Percentiles rank a stretch among this genome's conserved stretches.
Conservation (phyloP, 2,797 vertebrate genomes). For the Characodon lateralis region DNA sequence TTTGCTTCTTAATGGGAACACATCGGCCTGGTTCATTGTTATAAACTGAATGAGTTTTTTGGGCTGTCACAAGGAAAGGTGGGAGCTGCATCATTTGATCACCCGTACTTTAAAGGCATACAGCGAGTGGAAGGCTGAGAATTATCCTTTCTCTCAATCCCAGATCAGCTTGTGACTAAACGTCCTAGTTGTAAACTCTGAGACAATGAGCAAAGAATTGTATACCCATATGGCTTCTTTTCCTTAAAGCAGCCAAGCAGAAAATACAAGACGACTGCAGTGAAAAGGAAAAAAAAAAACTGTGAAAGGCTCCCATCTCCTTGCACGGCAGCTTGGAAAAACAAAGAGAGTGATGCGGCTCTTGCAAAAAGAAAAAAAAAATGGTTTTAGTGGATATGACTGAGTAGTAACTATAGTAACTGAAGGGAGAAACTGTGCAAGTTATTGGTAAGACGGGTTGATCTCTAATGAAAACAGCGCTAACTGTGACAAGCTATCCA, state of each 20-base stretch:
- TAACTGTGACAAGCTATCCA: slow-evolving; percentile 45
- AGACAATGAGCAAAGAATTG: slow-evolving; percentile 45
- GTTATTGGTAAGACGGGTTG: slow-evolving; percentile 21
- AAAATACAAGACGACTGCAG: slow-evolving; percentile 39
- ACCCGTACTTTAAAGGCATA: slow-evolving; percentile 63
- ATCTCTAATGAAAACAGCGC: slow-evolving; percentile 37
- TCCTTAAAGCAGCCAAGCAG: slow-evolving; percentile 32
- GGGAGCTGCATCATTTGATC: slow-evolving; percentile 48
- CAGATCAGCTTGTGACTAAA: slow-evolving; percentile 60
- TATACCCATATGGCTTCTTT: slow-evolving; percentile 34
- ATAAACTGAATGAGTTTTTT: slow-evolving; percentile 74
- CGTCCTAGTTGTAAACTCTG: slow-evolving; percentile 49
- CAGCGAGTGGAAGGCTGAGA: slow-evolving; percentile 38
- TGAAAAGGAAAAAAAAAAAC: slow-evolving; percentile 4
- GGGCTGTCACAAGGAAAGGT: slow-evolving; percentile 25
- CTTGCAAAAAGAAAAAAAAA: slow-evolving; percentile 3
- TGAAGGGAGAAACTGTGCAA: slow-evolving; percentile 19
- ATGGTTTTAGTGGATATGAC: slow-evolving; percentile 16
- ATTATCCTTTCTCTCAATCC: slow-evolving; percentile 61
- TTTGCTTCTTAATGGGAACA: slow-evolving; percentile 60
- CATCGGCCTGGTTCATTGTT: slow-evolving; percentile 61
- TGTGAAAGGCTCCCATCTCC: slow-evolving; percentile 25
- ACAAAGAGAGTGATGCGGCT: slow-evolving; percentile 6
- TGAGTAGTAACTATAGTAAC: slow-evolving; percentile 50
- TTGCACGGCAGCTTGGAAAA: slow-evolving; percentile 14